Percentiles rank a stretch among this genome's conserved stretches.
These are phyloP conservation scores for Periophthalmodon schlosseri DNA, from an alignment of 2,113 vertebrate genomes.

Conservation along the genomic window DNA sequence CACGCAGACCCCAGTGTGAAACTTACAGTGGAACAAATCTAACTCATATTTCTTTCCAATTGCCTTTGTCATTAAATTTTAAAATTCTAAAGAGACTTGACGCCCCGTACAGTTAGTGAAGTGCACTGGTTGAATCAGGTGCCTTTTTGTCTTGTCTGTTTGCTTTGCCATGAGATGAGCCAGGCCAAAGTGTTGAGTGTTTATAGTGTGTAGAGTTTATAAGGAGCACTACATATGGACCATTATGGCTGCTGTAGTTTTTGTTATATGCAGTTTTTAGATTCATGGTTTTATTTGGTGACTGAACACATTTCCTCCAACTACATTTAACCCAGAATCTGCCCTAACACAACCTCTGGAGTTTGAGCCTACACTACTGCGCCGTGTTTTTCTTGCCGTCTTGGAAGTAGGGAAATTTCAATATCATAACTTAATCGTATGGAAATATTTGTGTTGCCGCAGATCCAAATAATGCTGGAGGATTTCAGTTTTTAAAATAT, in stretches of 20 bases:
- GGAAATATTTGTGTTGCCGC: not conserved
- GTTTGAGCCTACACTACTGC: no score
- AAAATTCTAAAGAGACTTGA: no score
- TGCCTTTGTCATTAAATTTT: no score
- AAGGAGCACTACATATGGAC: not conserved
- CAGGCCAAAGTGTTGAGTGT: not conserved
- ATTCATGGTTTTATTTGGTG: not conserved
- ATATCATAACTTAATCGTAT: no score
- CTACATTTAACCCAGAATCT: not conserved
- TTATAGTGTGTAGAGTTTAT: not conserved
- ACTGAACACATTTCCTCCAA: not conserved
- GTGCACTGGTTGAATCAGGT: not conserved
- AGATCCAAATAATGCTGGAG: not conserved
- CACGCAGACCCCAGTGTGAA: no score
- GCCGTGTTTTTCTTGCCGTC: no score
- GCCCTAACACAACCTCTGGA: not conserved
- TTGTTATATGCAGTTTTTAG: not conserved
- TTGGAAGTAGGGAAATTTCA: no score
- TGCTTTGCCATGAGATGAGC: constrained; percentile 8
- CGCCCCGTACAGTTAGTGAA: no score
- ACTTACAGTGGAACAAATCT: no score
- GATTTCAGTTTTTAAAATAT: no score
- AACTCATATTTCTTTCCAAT: no score
- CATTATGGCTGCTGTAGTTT: not conserved
- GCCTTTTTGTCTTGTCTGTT: not conserved